These are phyloP conservation scores for Struthidea cinerea DNA, from an alignment of 2,113 vertebrate species.

Conservation along the genomic window DNA sequence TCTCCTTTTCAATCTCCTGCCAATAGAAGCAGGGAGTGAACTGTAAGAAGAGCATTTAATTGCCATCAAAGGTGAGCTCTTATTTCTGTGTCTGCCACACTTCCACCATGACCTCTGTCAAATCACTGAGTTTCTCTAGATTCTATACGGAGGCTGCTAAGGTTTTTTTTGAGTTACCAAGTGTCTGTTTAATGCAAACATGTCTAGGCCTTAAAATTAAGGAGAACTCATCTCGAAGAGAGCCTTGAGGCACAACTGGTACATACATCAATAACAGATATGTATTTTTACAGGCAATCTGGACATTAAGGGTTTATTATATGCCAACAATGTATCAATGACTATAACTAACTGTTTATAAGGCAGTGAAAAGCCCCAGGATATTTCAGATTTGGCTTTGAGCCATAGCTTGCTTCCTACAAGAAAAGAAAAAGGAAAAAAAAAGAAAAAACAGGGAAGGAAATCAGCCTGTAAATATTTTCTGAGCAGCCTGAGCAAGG, in stretches of 20 bases:
- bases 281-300: constrained; percentile 49
- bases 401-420: neutral
- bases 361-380: constrained; percentile 31
- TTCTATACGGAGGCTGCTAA: neutral
- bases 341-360: constrained; percentile 52
- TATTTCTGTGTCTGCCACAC: neutral
- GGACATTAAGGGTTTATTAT: constrained; percentile 36
- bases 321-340: constrained; percentile 42
- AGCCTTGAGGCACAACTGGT: constrained; percentile 3
- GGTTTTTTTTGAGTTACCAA: neutral
- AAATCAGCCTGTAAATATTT: neutral
- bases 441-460: neutral
- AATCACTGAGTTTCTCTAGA: neutral
- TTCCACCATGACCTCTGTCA: neutral
- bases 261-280: constrained; percentile 22
- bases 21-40: neutral
- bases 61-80: neutral
- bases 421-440: neutral
- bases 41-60: neutral
- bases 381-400: neutral
- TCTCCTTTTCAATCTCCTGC: neutral
- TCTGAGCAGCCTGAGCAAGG: neutral
- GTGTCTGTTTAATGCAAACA: neutral
- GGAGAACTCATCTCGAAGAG: neutral
- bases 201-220: neutral